Evolutionary conservation across 2,888 invertebrate species (phyloP), one percentile per base, ranked within the genome.

Genomic region (Agonopterix subpropinquella): DNA sequence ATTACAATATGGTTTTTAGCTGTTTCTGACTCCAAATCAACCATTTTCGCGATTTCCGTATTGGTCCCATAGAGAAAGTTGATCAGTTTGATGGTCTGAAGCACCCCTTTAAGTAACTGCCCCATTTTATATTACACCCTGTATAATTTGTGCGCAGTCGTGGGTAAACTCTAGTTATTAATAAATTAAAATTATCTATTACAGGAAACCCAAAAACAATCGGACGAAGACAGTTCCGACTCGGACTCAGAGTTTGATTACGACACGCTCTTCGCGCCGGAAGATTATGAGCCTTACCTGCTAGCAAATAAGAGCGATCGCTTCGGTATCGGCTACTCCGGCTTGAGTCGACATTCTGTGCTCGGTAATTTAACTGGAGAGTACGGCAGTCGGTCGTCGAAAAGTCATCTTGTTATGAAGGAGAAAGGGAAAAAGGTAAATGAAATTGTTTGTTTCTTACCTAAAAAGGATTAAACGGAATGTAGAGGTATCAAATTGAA

Each of bases 281-380:
- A 94, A 68, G 96, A 97, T 70, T 94, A 94, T 68, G 94, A 94
- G 59, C 90, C 93, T 1, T 93, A 93, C 63, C 80, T 93, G 13
- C 89, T 92, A 48, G 86, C 88, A 36, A 92, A 94, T 37, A 98
- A 98, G 82, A 91, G 90, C 57, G 95, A 98, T 72, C 91, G 90
- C 8, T 96, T 95, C 71, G 96, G 96, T 0, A 85, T 96, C 47
- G 95, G 94, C 0, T 96, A 96, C 64, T 80, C 83, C 1, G 95
- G 95, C 0, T 77, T 96, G 2, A 92, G 93, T 60, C 90, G 93
- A 46, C 89, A 91, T 50, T 90, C 92, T 0, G 88, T 93, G 36
- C 73, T 93, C 1, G 89, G 90, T 0, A 79, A 67, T 41, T 50
- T 84, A 47, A 62, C 59, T 0, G 80, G 80, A 0, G 81, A 80